Evolutionary conservation across 2,888 invertebrate species (phyloP).

Genomic region (Thumatha senex): DNA sequence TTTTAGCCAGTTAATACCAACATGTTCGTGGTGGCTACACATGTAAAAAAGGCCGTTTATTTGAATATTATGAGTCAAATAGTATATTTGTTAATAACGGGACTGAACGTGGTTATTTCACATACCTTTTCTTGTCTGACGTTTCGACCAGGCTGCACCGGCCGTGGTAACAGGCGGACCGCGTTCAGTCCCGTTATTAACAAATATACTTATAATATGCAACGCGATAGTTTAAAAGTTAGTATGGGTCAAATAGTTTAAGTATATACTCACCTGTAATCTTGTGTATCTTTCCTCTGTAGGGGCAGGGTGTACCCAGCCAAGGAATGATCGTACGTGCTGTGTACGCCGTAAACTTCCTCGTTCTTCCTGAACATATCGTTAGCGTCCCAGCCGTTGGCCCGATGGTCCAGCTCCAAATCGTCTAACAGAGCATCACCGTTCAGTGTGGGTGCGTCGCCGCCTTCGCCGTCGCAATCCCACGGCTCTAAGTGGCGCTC

Average conservation of each 20-base stretch:
- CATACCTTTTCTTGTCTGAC: too few relatives aligned
- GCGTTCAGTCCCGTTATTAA: too few relatives aligned
- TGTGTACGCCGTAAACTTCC: slow-evolving; percentile 93
- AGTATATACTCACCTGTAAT: slow-evolving; percentile 84
- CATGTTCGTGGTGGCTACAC: too few relatives aligned
- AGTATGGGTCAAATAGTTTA: background rate
- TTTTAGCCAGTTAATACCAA: too few relatives aligned
- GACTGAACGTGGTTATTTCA: too few relatives aligned
- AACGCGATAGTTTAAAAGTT: too few relatives aligned
- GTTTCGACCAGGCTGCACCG: too few relatives aligned
- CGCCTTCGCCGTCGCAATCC: slow-evolving; percentile 85
- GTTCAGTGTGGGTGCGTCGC: slow-evolving; percentile 79
- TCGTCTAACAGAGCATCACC: slow-evolving; percentile 86
- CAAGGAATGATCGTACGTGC: slow-evolving; percentile 95
- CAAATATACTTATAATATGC: too few relatives aligned
- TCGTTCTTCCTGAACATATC: slow-evolving; percentile 99
- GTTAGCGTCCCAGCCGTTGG: slow-evolving; percentile 98
- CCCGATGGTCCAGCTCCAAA: slow-evolving; percentile 87
- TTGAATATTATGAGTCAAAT: too few relatives aligned
- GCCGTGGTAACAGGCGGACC: too few relatives aligned
- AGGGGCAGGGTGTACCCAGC: slow-evolving; percentile 96
- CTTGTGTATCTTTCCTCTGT: slow-evolving; percentile 93
- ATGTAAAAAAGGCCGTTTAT: too few relatives aligned
- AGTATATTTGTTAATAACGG: too few relatives aligned
- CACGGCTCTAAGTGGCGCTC: slow-evolving; percentile 95